A percentile compares a stretch with the other conserved stretches of the same genome.
These are phyloP conservation scores for Phenacoccus solenopsis DNA, from an alignment of 1,140 invertebrate genomes.

Conservation along the genomic window DNA sequence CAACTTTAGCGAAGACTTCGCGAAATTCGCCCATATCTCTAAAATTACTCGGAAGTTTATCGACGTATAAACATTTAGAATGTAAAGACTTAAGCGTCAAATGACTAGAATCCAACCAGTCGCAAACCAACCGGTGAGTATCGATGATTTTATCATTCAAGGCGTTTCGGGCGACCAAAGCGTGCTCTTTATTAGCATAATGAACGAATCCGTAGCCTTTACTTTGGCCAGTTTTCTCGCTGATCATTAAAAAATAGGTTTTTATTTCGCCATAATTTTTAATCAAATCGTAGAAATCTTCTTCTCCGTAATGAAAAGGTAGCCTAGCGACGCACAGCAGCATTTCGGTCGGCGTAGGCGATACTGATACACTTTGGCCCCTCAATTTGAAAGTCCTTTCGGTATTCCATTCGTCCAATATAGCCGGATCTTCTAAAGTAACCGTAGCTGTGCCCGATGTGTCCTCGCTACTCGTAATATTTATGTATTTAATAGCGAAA, in stretches of 20 bases:
- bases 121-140: constrained; percentile 37
- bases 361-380: constrained; percentile 36
- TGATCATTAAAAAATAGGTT: constrained; percentile 42
- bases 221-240: constrained; percentile 40
- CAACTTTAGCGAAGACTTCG: constrained; percentile 39
- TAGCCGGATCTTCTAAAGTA: constrained; percentile 32
- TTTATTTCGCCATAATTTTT: constrained; percentile 37
- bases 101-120: constrained; percentile 39
- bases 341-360: constrained; percentile 38
- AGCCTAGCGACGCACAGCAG: constrained; percentile 43
- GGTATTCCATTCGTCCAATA: constrained; percentile 34
- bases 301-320: constrained; percentile 37
- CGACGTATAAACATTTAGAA: constrained; percentile 42
- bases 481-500: constrained; percentile 32
- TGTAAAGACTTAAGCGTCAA: constrained; percentile 39
- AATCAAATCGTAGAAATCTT: constrained; percentile 38
- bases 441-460: constrained; percentile 33
- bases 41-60: constrained; percentile 41
- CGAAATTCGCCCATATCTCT: constrained; percentile 41
- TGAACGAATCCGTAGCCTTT: constrained; percentile 50
- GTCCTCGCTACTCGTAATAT: constrained; percentile 28
- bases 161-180: constrained; percentile 36
- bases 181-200: constrained; percentile 39
- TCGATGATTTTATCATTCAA: constrained; percentile 38
- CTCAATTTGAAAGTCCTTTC: constrained; percentile 32